These are phyloP conservation scores for Protobothrops flavoviridis DNA, from an alignment of 2,113 vertebrate genomes.

Conservation along the genomic window DNA sequence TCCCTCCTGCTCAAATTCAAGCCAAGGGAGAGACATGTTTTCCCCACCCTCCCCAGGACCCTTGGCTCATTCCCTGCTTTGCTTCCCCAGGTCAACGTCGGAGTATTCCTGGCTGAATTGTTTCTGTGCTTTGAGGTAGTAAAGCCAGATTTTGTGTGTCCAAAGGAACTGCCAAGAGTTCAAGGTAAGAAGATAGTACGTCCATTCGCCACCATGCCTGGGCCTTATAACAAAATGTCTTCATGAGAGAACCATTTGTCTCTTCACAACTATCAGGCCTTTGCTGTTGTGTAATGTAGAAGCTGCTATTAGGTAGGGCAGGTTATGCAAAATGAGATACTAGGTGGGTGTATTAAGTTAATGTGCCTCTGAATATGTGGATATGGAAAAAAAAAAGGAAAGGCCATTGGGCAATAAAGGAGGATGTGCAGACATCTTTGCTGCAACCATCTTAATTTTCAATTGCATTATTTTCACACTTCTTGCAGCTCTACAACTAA, in stretches of 20 bases:
- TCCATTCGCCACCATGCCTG: neutral
- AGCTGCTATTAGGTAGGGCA: neutral
- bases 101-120: slow-evolving; percentile 85
- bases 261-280: neutral
- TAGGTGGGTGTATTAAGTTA: neutral
- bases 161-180: slow-evolving; percentile 70
- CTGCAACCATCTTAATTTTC: neutral
- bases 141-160: slow-evolving; percentile 86
- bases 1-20: neutral
- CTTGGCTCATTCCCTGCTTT: neutral
- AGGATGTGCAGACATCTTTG: neutral
- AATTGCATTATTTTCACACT: neutral
- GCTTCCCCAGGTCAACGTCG: slow-evolving; percentile 74
- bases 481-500: neutral
- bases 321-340: neutral
- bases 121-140: slow-evolving; percentile 85
- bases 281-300: neutral
- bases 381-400: neutral
- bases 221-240: neutral
- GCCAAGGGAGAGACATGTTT: neutral
- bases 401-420: neutral
- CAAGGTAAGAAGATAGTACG: slow-evolving; percentile 61
- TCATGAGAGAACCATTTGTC: no score
- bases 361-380: neutral
- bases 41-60: neutral